phyloP scores from a whole-genome alignment of 2,113 vertebrate species.

The Aythya baeri region DNA sequence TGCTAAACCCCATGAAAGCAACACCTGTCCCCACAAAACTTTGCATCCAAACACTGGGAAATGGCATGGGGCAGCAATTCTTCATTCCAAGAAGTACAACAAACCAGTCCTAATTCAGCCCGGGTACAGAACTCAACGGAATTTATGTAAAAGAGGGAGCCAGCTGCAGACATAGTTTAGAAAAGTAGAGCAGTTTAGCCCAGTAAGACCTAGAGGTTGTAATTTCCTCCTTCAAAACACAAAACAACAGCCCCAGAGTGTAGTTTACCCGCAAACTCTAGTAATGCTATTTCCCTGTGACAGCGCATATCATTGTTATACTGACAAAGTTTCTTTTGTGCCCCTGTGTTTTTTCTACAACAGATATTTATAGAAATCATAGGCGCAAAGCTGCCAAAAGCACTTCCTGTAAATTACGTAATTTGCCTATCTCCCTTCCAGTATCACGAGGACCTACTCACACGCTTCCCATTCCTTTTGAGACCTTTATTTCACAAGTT shows the following conservation, averaged over 20 bases:
- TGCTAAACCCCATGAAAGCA: neutral
- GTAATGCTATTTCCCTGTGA: neutral
- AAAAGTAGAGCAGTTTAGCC: neutral
- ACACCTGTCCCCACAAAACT: neutral
- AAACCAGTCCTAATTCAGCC: neutral
- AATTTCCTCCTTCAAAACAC: neutral
- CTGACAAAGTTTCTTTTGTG: constrained; percentile 27
- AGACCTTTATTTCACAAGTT: neutral
- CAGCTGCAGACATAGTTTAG: neutral
- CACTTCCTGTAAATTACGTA: constrained; percentile 45
- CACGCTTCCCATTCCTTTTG: neutral
- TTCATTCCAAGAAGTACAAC: neutral
- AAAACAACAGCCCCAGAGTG: neutral
- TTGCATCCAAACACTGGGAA: neutral
- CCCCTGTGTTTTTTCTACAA: neutral
- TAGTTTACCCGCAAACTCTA: neutral
- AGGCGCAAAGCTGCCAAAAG: constrained; percentile 6
- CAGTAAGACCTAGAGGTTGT: neutral
- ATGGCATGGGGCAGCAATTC: accelerated
- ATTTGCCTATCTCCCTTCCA: neutral
- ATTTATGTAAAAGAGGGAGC: neutral
- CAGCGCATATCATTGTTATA: neutral
- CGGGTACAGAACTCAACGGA: neutral
- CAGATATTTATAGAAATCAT: constrained; percentile 19
- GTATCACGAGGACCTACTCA: neutral